Evolutionary conservation across 2,113 vertebrate genomes (phyloP).

Genomic region (Dolichotis patagonum): DNA sequence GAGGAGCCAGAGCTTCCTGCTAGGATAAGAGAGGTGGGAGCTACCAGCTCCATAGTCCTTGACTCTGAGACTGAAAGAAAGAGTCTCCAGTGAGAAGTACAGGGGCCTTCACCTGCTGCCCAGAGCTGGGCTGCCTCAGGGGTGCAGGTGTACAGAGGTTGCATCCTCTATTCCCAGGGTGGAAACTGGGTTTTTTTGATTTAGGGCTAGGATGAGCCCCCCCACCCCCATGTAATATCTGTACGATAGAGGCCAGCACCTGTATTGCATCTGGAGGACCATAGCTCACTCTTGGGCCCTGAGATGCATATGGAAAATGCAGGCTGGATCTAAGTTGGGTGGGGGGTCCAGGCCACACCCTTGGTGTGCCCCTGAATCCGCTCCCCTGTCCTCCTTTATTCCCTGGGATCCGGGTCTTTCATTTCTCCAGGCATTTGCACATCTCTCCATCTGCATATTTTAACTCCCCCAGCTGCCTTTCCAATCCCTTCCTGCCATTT

Average conservation of each 20-base stretch:
- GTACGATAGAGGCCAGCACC: background rate
- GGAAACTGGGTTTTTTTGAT: background rate
- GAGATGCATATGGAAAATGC: background rate
- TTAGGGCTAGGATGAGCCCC: background rate
- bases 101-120: background rate
- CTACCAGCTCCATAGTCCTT: background rate
- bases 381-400: slow-evolving; percentile 59
- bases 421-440: slow-evolving; percentile 83
- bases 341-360: background rate
- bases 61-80: background rate
- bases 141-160: background rate
- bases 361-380: slow-evolving; percentile 69
- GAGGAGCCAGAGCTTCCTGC: background rate
- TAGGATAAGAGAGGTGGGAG: background rate
- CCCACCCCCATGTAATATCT: too few relatives aligned
- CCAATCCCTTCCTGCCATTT: slow-evolving; percentile 84
- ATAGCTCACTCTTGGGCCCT: background rate
- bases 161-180: background rate
- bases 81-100: background rate
- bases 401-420: slow-evolving; percentile 84
- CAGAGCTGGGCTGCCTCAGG: background rate
- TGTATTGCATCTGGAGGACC: background rate
- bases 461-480: slow-evolving; percentile 86
- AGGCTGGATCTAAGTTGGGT: background rate
- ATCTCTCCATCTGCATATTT: slow-evolving; percentile 88